These are phyloP conservation scores for Epicauta chinensis DNA, from an alignment of 1,140 invertebrate species.

Conservation along the genomic window DNA sequence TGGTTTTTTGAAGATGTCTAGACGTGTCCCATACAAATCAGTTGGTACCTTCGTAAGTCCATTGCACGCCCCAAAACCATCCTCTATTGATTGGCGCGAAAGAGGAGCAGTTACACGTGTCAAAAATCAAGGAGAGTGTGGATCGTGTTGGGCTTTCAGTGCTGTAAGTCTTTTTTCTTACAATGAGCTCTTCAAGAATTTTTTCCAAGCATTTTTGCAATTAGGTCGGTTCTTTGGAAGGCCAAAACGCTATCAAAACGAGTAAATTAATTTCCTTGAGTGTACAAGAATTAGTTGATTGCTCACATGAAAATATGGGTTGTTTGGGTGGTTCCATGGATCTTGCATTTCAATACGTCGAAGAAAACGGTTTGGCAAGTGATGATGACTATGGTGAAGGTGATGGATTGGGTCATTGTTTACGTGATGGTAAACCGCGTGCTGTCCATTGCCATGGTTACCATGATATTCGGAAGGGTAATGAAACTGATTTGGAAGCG, in stretches of 20 bases:
- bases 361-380: constrained; percentile 85
- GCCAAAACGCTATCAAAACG: constrained; percentile 53
- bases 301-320: constrained; percentile 85
- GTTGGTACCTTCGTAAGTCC: too few species aligned
- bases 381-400: constrained; percentile 57
- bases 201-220: constrained; percentile 40
- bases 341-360: constrained; percentile 82
- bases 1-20: too few species aligned
- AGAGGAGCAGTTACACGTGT: constrained; percentile 63
- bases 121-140: constrained; percentile 88
- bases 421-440: constrained; percentile 38
- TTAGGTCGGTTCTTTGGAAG: constrained; percentile 82
- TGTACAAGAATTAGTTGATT: constrained; percentile 95
- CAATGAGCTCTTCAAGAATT: not conserved
- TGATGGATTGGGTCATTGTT: constrained; percentile 15
- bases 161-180: constrained; percentile 47
- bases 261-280: constrained; percentile 80
- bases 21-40: too few species aligned
- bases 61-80: too few species aligned
- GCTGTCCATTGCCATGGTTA: constrained; percentile 31
- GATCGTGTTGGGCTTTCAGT: constrained; percentile 90
- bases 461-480: constrained; percentile 44
- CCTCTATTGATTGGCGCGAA: constrained; percentile 11
- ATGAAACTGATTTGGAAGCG: constrained; percentile 59
- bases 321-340: constrained; percentile 93